A percentile compares a stretch with the other conserved stretches of the same genome.
Conservation (phyloP, 2,797 vertebrate species). For the Sebastes kiyomatsui region DNA sequence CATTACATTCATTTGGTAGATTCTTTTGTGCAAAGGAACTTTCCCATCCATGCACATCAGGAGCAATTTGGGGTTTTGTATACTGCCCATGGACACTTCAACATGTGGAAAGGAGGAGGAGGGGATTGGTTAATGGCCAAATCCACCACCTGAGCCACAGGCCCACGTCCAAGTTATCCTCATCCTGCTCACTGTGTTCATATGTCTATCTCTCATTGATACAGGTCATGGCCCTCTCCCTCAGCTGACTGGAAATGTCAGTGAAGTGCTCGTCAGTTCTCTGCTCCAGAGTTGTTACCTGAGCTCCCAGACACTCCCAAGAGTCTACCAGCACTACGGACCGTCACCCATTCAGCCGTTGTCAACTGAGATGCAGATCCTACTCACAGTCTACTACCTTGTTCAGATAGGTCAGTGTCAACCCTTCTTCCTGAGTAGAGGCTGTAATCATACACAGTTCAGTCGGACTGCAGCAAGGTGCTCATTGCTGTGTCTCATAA, state of each 20-base stretch:
- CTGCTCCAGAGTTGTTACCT: conserved; percentile 92
- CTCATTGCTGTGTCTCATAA: background rate
- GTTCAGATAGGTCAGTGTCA: conserved; percentile 92
- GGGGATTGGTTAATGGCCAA: background rate
- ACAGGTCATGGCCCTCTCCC: conserved; percentile 95
- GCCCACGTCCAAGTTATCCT: background rate
- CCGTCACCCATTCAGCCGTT: conserved; percentile 89
- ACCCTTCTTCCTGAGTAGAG: background rate
- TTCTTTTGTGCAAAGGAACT: background rate
- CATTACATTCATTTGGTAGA: background rate
- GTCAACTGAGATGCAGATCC: conserved; percentile 95
- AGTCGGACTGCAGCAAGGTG: background rate
- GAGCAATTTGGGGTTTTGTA: background rate
- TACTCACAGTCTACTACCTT: conserved; percentile 97
- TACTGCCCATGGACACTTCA: background rate
- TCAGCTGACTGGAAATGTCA: conserved; percentile 91
- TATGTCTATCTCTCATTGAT: background rate
- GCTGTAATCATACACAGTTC: background rate
- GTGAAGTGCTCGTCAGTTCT: conserved; percentile 90
- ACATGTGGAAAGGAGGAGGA: no score
- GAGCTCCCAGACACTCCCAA: conserved; percentile 91
- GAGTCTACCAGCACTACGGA: conserved; percentile 91
- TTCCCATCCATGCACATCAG: background rate
- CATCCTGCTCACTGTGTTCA: background rate
- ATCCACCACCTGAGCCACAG: background rate